These are phyloP conservation scores for Catagonus wagneri DNA, from an alignment of 2,113 vertebrate species.

Conservation along the genomic window DNA sequence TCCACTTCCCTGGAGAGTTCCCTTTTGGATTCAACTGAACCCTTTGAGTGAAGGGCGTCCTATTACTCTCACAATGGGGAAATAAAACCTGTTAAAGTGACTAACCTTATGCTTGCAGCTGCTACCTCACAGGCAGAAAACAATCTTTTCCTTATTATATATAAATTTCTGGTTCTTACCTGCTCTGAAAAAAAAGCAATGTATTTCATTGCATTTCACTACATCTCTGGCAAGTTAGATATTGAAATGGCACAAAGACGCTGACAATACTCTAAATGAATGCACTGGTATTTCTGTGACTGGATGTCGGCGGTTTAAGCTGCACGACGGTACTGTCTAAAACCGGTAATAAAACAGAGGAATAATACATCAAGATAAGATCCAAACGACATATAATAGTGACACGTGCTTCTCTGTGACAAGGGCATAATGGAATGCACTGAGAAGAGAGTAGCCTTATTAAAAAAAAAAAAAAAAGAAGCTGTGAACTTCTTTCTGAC, in stretches of 20 bases:
- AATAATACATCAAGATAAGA: conserved; percentile 61
- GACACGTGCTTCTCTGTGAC: background rate
- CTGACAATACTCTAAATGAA: conserved; percentile 76
- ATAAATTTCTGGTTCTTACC: conserved; percentile 49
- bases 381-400: conserved; percentile 41
- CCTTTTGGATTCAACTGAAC: conserved; percentile 46
- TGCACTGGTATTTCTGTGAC: conserved; percentile 46
- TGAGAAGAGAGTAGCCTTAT: background rate
- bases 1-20: background rate
- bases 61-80: conserved; percentile 56
- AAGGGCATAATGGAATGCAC: conserved; percentile 50
- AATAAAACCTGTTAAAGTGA: conserved; percentile 57
- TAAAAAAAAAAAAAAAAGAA: conserved; percentile 23
- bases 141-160: conserved; percentile 65
- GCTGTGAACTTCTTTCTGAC: background rate
- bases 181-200: conserved; percentile 49
- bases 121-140: conserved; percentile 49
- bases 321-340: conserved; percentile 45
- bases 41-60: conserved; percentile 39
- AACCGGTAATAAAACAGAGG: conserved; percentile 63
- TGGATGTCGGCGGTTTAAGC: conserved; percentile 60
- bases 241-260: conserved; percentile 62
- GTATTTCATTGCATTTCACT: conserved; percentile 60
- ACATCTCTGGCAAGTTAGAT: conserved; percentile 59
- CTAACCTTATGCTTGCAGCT: conserved; percentile 36